phyloP scores from a whole-genome alignment of 2,113 vertebrate species.

The Boleophthalmus pectinirostris region DNA sequence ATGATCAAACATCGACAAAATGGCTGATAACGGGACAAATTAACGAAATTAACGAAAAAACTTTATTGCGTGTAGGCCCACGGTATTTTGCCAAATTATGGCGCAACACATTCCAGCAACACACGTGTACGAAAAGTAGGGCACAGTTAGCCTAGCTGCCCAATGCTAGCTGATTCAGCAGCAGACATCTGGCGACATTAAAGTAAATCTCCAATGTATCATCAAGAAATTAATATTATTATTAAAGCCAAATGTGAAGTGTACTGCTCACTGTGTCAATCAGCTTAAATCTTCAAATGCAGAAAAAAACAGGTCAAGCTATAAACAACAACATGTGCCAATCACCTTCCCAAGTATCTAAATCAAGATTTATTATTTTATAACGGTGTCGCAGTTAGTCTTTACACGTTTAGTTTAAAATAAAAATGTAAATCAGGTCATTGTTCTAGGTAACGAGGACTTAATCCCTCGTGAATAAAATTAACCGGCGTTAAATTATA shows the following conservation, averaged over 20 bases:
- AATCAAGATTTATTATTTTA: not conserved
- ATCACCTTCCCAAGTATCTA: not conserved
- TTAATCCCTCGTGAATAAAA: not conserved
- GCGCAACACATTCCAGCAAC: constrained; percentile 12
- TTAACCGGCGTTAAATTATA: not conserved
- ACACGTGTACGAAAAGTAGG: constrained; percentile 44
- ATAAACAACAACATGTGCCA: not conserved
- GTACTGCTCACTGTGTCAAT: not conserved
- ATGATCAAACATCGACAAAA: not conserved
- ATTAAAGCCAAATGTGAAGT: not conserved
- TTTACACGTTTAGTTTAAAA: not conserved
- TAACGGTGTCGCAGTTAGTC: not conserved
- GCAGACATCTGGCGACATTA: not conserved
- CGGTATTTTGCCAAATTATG: not conserved
- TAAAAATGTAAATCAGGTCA: not conserved
- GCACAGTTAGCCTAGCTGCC: constrained; percentile 15
- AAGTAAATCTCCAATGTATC: not conserved
- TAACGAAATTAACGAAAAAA: not conserved
- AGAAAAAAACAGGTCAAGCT: not conserved
- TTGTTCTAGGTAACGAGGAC: not conserved
- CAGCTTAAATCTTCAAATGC: not conserved
- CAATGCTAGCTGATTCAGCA: not conserved
- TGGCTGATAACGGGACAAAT: fast-evolving
- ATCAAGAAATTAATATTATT: not conserved
- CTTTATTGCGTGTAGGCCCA: not conserved